A percentile compares a stretch with the other conserved stretches of the same genome.
These are phyloP conservation scores for Pandemis cinnamomeana DNA, from an alignment of 2,888 invertebrate genomes.

Conservation along the genomic window DNA sequence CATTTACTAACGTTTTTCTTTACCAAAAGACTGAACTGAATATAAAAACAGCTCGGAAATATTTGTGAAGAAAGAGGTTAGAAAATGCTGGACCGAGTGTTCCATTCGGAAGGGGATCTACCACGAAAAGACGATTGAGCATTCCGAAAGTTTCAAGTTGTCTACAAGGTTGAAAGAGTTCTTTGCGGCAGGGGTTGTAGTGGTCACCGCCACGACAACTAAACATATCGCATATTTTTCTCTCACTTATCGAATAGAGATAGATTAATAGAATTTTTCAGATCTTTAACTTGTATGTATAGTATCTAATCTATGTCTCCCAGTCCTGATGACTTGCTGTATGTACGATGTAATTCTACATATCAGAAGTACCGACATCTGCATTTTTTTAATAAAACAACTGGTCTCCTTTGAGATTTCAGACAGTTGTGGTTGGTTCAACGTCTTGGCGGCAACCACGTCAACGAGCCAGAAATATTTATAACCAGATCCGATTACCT, in stretches of 20 bases:
- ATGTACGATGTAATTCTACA: too few species aligned
- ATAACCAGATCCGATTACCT: constrained; percentile 10
- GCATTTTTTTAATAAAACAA: neutral
- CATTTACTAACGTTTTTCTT: constrained; percentile 39
- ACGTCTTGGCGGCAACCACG: constrained; percentile 6
- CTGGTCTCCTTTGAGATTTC: neutral
- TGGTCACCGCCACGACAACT: constrained; percentile 17
- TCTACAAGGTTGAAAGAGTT: constrained; percentile 32
- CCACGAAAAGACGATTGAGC: constrained; percentile 29
- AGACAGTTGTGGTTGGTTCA: neutral
- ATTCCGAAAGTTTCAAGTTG: constrained; percentile 29
- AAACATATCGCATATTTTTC: neutral
- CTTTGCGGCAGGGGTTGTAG: constrained; percentile 14
- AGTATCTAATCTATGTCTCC: too few species aligned
- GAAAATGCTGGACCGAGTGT: constrained; percentile 29
- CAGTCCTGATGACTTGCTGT: too few species aligned
- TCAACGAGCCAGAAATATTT: neutral
- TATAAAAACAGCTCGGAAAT: neutral
- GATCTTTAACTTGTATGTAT: too few species aligned
- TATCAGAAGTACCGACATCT: too few species aligned
- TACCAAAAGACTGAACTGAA: constrained; percentile 5
- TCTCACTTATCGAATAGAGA: neutral
- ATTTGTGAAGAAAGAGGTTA: constrained; percentile 35
- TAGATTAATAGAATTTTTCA: neutral
- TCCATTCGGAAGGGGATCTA: constrained; percentile 33